Conservation (phyloP, 2,888 invertebrate genomes). For the Entomobrya proxima region DNA sequence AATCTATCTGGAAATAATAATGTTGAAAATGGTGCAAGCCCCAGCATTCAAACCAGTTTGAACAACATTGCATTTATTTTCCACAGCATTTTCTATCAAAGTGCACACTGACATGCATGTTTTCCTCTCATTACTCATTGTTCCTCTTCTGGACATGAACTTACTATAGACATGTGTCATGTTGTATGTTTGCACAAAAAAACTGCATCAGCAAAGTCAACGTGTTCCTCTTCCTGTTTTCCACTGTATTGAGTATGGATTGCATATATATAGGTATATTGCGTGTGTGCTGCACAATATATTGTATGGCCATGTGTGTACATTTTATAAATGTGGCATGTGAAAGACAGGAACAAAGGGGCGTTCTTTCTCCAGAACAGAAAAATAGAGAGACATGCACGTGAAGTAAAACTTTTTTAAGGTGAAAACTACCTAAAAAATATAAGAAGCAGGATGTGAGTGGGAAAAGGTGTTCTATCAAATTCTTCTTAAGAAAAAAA, state of each 20-base stretch:
- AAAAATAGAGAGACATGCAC: too few relatives aligned
- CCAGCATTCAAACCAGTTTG: constrained; percentile 24
- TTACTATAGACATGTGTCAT: neutral
- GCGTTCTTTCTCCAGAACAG: constrained; percentile 55
- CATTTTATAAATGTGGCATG: constrained; percentile 12
- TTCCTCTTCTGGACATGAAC: neutral
- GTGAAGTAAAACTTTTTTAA: constrained; percentile 37
- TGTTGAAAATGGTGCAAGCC: constrained; percentile 24
- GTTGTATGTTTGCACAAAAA: neutral
- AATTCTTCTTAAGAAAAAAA: too few relatives aligned
- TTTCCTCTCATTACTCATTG: neutral
- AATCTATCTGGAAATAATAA: too few relatives aligned
- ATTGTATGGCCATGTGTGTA: neutral
- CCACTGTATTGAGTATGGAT: too few relatives aligned
- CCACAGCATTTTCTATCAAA: neutral
- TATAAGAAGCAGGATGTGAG: neutral
- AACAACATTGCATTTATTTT: neutral
- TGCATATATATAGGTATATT: neutral
- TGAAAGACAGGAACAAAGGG: too few relatives aligned
- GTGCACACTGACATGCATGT: constrained; percentile 6
- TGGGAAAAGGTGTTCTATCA: too few relatives aligned
- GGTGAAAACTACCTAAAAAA: neutral
- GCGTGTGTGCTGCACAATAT: constrained; percentile 22
- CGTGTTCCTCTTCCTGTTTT: constrained; percentile 17
- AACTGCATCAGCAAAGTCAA: too few relatives aligned